A percentile compares a stretch with the other conserved stretches of the same genome.
These are phyloP conservation scores for Caenorhabditis afra DNA, from an alignment of 2,888 invertebrate species.

Conservation along the genomic window DNA sequence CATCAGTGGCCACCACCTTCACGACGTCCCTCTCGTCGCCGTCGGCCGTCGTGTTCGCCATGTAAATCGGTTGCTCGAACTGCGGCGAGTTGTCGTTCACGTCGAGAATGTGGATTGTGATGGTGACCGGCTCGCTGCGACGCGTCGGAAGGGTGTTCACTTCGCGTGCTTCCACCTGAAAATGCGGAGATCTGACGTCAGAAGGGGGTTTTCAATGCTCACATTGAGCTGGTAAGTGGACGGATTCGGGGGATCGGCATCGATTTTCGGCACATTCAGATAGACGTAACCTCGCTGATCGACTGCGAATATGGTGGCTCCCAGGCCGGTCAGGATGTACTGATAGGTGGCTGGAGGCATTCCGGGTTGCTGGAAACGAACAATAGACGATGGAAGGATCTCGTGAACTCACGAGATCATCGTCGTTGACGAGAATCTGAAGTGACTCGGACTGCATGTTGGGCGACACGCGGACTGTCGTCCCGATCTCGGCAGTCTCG, in stretches of 20 bases:
- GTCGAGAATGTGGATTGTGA: conserved; percentile 79
- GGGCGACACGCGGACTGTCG: conserved; percentile 76
- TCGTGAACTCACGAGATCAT: conserved; percentile 79
- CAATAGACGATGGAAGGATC: too few relatives aligned
- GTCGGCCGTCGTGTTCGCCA: conserved; percentile 75
- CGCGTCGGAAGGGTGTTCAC: conserved; percentile 79
- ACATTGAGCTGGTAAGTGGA: conserved; percentile 78
- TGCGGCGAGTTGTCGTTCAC: conserved; percentile 78
- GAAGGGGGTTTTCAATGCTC: background rate
- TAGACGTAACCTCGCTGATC: conserved; percentile 80
- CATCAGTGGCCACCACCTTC: conserved; percentile 71
- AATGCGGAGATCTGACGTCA: background rate
- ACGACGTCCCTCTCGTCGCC: conserved; percentile 67
- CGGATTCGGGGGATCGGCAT: conserved; percentile 78
- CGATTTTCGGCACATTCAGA: conserved; percentile 77
- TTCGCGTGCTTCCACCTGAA: conserved; percentile 79
- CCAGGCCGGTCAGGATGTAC: conserved; percentile 79
- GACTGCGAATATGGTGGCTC: conserved; percentile 80
- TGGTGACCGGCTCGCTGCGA: conserved; percentile 75
- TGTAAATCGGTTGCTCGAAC: conserved; percentile 75
- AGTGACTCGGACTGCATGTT: conserved; percentile 73
- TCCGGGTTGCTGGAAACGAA: conserved; percentile 79
- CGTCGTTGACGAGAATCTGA: conserved; percentile 80
- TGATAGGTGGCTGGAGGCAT: conserved; percentile 81
- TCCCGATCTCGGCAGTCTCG: conserved; percentile 78